Evolutionary conservation across 2,888 invertebrate species (phyloP), one percentile per base, ranked within the genome.

Genomic region (Venustoraphidia nigricollis): DNA sequence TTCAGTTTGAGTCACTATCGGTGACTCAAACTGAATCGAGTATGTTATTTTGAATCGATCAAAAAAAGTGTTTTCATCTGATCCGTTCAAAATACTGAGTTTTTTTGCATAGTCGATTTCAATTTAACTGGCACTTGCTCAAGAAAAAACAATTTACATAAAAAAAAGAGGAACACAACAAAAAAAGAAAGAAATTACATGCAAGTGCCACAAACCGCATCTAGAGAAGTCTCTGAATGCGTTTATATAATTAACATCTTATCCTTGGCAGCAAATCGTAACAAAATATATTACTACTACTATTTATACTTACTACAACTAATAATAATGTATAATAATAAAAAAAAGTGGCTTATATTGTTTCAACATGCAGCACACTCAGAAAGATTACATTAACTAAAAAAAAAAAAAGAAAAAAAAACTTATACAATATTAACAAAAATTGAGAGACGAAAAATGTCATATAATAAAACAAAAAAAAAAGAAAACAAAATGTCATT

Each of bases 231-330:
- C 11, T 11, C 14, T n/a, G 27, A 41, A 38, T 11, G 11, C 11
- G 41, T 41, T 41, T n/a, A 41, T n/a, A 11, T 5, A 38, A 8
- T 38, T 38, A 53, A 55, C 66, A 68, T 67, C 67, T 68, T 67
- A 67, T 64, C 66, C 66, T 66, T 63, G 68, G 68, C 68, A 68
- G 68, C 68, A 66, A 66, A 45, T 46, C 44, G 27, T 63, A 67
- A 67, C 66, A 66, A 68, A 60, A 62, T 61, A 58, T 57, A 59
- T 51, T 53, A 53, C 52, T 51, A 53, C 46, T 50, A 50, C 17
- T 47, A 49, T 52, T n/a, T n/a, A 48, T 59, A 60, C 58, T 62
- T 61, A 60, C 64, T 63, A 65, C 63, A 62, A 66, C 65, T 65
- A 66, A 62, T 60, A 60, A 60, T 57, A 58, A 58, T 54, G 55